Evolutionary conservation across 1,140 invertebrate species (phyloP).

Genomic region (Protaetia brevitarsis): DNA sequence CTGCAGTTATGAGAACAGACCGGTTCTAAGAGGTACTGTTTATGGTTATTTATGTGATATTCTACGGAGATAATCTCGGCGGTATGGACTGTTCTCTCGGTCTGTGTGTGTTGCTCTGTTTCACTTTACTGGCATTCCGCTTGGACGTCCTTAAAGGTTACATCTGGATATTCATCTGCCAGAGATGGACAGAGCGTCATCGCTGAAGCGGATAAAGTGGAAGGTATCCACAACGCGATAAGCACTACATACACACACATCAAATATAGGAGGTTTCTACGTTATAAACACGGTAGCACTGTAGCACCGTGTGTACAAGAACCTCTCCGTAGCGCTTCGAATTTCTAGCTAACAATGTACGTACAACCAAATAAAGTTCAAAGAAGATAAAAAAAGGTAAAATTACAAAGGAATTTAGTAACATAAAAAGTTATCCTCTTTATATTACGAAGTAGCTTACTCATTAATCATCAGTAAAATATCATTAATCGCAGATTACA

Average conservation of each 20-base stretch:
- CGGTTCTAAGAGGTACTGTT: constrained; percentile 40
- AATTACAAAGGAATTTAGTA: too few relatives aligned
- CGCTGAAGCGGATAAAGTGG: neutral
- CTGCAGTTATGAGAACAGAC: constrained; percentile 35
- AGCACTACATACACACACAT: neutral
- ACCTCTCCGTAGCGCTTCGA: too few relatives aligned
- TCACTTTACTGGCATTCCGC: neutral
- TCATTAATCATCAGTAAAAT: too few relatives aligned
- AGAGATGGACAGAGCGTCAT: neutral
- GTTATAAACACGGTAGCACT: neutral
- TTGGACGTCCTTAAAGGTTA: neutral
- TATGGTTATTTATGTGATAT: constrained; percentile 48
- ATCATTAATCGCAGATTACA: too few relatives aligned
- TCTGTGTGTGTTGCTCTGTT: neutral
- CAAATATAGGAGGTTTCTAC: neutral
- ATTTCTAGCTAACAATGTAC: too few relatives aligned
- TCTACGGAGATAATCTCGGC: constrained; percentile 43
- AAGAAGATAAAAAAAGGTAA: too few relatives aligned
- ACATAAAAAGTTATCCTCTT: too few relatives aligned
- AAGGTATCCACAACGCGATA: neutral
- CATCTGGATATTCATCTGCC: neutral
- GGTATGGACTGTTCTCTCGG: constrained; percentile 25
- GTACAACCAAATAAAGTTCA: too few relatives aligned
- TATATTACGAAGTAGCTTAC: too few relatives aligned
- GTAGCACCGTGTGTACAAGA: too few relatives aligned